phyloP scores from a whole-genome alignment of 2,888 invertebrate genomes.

The Ctena decussata region DNA sequence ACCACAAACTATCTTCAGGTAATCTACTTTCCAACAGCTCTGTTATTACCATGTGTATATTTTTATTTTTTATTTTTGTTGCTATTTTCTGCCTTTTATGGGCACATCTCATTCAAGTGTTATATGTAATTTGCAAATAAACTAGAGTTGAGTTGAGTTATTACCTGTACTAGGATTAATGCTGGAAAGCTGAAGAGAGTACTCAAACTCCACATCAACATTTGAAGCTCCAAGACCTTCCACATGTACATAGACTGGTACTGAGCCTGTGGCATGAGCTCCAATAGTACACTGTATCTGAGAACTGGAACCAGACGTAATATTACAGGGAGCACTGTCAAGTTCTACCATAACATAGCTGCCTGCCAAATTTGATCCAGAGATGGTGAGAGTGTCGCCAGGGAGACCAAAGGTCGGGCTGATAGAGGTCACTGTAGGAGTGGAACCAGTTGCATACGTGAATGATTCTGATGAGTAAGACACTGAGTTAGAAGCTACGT shows the following conservation, averaged over 20 bases:
- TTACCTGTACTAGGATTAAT: slow-evolving; percentile 33
- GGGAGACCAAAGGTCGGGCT: slow-evolving; percentile 66
- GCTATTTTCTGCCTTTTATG: no score
- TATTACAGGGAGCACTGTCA: background rate
- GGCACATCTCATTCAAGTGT: no score
- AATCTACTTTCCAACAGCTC: no score
- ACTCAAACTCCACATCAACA: slow-evolving; percentile 30
- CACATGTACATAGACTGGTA: slow-evolving; percentile 50
- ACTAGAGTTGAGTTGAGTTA: no score
- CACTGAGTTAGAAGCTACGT: slow-evolving; percentile 68
- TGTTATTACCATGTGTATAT: no score
- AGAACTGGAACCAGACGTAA: slow-evolving; percentile 24
- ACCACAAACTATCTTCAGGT: no score
- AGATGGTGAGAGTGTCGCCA: slow-evolving; percentile 67
- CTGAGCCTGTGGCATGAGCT: slow-evolving; percentile 48
- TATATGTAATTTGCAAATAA: no score
- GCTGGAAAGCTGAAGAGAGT: background rate
- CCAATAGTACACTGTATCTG: slow-evolving; percentile 61
- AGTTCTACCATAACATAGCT: background rate
- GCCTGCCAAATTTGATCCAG: slow-evolving; percentile 58
- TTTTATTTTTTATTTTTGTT: no score
- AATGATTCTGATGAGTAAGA: slow-evolving; percentile 64
- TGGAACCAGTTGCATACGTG: slow-evolving; percentile 57
- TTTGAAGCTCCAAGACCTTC: slow-evolving; percentile 53
- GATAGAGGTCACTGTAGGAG: slow-evolving; percentile 68